Evolutionary conservation across 2,797 vertebrate species (phyloP).

Genomic region (Heteromormyrus szaboi): DNA sequence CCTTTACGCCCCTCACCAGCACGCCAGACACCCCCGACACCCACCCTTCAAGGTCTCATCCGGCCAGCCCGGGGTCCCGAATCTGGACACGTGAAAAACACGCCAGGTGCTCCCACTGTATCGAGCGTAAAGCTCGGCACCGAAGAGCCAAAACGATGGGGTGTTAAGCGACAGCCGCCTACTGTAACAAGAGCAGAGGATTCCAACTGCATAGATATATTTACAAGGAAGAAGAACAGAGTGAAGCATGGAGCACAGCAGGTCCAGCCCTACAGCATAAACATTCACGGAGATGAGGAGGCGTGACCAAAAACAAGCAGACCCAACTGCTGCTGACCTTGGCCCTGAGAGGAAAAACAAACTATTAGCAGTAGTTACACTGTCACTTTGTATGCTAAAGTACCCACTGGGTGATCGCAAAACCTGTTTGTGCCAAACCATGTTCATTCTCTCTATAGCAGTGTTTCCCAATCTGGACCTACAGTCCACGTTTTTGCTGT

Average conservation of each 20-base stretch:
- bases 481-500: neutral
- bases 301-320: slow-evolving; percentile 36
- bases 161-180: neutral
- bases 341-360: neutral
- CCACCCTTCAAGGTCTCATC: neutral
- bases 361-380: neutral
- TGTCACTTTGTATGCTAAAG: neutral
- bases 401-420: neutral
- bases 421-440: neutral
- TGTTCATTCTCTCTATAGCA: neutral
- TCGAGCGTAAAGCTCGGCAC: neutral
- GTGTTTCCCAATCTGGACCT: neutral
- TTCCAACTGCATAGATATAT: neutral
- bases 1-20: neutral
- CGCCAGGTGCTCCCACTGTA: neutral
- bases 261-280: neutral
- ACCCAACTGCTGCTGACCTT: neutral
- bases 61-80: neutral
- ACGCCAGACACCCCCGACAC: neutral
- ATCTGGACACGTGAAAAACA: neutral
- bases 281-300: slow-evolving; percentile 12
- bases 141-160: neutral
- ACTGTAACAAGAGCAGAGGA: neutral
- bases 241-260: neutral
- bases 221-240: neutral